Conservation (phyloP, 1,140 invertebrate genomes). For the Trigoniulus corallinus region DNA sequence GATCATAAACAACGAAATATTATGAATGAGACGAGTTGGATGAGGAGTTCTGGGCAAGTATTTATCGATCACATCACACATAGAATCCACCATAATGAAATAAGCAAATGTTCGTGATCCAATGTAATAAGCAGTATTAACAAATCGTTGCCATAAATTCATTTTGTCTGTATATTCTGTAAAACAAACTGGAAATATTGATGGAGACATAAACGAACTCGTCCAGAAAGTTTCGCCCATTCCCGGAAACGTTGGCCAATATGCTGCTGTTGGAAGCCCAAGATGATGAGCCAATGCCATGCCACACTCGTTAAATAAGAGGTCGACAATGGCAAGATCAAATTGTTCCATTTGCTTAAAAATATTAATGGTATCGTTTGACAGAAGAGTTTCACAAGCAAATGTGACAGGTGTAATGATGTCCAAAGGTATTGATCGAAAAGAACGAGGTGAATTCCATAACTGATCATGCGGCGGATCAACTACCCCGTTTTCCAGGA, state of each 20-base stretch:
- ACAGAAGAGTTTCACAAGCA: neutral
- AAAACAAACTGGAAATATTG: neutral
- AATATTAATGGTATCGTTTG: neutral
- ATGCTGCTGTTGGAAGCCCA: slow-evolving; percentile 13
- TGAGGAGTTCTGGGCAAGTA: neutral
- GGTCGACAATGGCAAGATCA: slow-evolving; percentile 14
- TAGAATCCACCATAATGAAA: neutral
- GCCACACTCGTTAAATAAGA: slow-evolving; percentile 16
- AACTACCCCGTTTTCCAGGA: neutral
- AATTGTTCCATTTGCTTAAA: slow-evolving; percentile 2
- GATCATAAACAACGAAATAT: neutral
- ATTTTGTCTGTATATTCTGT: neutral
- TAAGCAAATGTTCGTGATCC: neutral
- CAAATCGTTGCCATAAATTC: neutral
- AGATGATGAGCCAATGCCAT: slow-evolving; percentile 14
- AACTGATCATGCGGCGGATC: neutral
- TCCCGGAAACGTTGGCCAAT: slow-evolving; percentile 8
- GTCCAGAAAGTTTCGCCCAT: neutral
- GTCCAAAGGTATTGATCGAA: neutral
- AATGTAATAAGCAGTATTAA: neutral
- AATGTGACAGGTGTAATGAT: neutral
- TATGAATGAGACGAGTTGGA: neutral
- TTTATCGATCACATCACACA: neutral
- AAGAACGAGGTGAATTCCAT: neutral
- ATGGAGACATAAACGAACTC: neutral